A percentile compares a stretch with the other conserved stretches of the same genome.
Conservation (phyloP, 1,140 invertebrate species). For the Brachionus plicatilis region DNA sequence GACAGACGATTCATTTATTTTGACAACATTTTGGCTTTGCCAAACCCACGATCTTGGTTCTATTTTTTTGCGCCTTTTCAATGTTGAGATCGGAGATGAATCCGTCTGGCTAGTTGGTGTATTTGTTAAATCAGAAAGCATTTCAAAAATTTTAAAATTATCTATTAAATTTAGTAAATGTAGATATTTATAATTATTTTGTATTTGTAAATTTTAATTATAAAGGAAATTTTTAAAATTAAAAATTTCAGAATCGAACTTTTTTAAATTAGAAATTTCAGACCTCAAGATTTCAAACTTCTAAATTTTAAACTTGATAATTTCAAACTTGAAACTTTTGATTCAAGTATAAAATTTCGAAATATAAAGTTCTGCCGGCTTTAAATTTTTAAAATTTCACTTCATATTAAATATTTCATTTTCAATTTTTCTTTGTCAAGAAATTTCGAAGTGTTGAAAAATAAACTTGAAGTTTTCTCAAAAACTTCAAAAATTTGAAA, state of each 20-base stretch:
- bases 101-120: neutral
- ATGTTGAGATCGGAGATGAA: neutral
- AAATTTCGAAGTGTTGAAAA: too few relatives aligned
- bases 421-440: neutral
- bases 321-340: neutral
- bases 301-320: neutral
- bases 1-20: too few relatives aligned
- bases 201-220: neutral
- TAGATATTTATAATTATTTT: neutral
- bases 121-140: neutral
- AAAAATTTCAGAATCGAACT: too few relatives aligned
- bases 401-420: neutral
- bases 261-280: neutral
- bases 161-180: neutral
- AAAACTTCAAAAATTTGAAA: too few relatives aligned
- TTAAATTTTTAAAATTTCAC: neutral
- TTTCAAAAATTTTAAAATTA: neutral
- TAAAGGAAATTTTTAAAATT: neutral
- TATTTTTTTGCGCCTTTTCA: too few relatives aligned
- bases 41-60: too few relatives aligned
- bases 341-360: neutral
- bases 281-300: neutral
- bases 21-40: too few relatives aligned
- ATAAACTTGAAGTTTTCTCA: too few relatives aligned
- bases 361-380: neutral